Conservation (phyloP, 2,113 vertebrate species). For the Rhea americana region DNA sequence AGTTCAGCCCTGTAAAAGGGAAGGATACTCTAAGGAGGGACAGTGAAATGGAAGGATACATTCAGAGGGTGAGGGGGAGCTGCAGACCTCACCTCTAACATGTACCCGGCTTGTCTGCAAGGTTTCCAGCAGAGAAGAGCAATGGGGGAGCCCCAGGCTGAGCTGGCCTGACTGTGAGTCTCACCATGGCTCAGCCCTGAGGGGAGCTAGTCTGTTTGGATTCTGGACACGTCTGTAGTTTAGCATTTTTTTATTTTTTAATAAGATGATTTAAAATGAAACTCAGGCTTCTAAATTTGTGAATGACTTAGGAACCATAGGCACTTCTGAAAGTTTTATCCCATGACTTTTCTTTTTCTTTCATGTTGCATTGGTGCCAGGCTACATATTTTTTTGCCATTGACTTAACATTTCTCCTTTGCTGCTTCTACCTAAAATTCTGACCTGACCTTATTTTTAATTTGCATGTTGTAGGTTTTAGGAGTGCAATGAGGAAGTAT, state of each 20-base stretch:
- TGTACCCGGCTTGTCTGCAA: fast-evolving
- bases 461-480: not conserved
- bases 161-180: fast-evolving
- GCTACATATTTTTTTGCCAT: not conserved
- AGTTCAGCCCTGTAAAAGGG: not conserved
- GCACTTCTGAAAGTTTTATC: not conserved
- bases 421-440: not conserved
- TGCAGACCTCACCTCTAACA: not conserved
- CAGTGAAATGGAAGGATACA: fast-evolving
- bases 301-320: not conserved
- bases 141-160: fast-evolving
- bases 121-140: too few species aligned
- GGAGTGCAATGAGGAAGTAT: not conserved
- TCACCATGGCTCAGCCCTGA: fast-evolving
- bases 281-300: not conserved
- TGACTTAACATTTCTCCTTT: not conserved
- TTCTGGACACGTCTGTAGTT: not conserved
- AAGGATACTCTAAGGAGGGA: not conserved
- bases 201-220: not conserved
- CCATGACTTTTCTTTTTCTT: not conserved
- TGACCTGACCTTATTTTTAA: not conserved
- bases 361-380: not conserved
- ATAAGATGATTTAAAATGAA: not conserved
- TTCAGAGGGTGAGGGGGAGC: not conserved
- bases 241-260: not conserved